phyloP scores from a whole-genome alignment of 1,140 invertebrate genomes.

The Gerris buenoi region DNA sequence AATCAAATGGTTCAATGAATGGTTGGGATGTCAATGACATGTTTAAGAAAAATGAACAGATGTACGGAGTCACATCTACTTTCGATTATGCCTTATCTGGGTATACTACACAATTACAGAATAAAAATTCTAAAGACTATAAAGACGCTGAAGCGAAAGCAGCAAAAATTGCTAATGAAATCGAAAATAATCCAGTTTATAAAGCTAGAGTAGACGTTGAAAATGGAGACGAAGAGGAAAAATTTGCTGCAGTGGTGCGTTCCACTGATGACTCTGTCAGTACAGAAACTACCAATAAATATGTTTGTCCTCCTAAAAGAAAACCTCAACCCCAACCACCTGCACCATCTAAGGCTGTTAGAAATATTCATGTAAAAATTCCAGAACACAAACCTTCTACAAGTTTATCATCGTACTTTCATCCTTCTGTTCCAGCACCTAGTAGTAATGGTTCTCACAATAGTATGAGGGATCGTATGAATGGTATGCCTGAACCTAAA shows the following conservation, averaged over 20 bases:
- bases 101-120: constrained; percentile 74
- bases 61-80: constrained; percentile 74
- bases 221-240: constrained; percentile 81
- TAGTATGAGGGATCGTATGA: constrained; percentile 1
- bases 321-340: not conserved
- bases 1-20: constrained; percentile 40
- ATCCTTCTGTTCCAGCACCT: constrained; percentile 9
- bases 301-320: constrained; percentile 32
- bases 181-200: constrained; percentile 67
- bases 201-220: constrained; percentile 68
- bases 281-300: constrained; percentile 34
- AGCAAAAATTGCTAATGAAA: constrained; percentile 72
- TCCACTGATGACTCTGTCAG: constrained; percentile 6
- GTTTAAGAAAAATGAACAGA: constrained; percentile 81
- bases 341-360: not conserved
- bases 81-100: constrained; percentile 70
- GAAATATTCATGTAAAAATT: not conserved
- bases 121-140: constrained; percentile 71
- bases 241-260: constrained; percentile 56
- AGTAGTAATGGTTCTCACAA: constrained; percentile 2
- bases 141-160: constrained; percentile 70
- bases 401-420: not conserved
- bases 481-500: constrained; percentile 8
- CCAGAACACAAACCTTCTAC: not conserved
- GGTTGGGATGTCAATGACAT: constrained; percentile 91